These are phyloP conservation scores for Noctua pronuba DNA, from an alignment of 2,888 invertebrate genomes.

Conservation along the genomic window DNA sequence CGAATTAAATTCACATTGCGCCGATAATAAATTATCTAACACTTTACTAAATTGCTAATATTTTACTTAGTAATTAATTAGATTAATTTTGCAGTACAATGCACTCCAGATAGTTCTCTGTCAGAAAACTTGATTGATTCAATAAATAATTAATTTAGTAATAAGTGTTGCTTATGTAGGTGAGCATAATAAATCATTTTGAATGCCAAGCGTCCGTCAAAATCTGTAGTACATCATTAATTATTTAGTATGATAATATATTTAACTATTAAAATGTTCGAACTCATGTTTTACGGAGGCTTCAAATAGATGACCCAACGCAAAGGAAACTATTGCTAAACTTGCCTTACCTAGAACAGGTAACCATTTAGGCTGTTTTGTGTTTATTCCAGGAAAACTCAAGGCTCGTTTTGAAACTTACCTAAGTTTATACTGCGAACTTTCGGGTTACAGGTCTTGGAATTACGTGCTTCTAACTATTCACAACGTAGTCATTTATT, in stretches of 20 bases:
- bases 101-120: constrained; percentile 12
- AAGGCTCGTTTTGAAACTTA: background rate
- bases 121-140: constrained; percentile 24
- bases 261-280: constrained; percentile 2
- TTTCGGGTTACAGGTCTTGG: background rate
- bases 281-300: background rate
- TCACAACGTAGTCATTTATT: too few relatives aligned
- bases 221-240: constrained; percentile 30
- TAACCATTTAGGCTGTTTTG: background rate
- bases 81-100: constrained; percentile 7
- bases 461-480: background rate
- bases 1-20: constrained; percentile 13
- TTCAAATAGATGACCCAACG: background rate
- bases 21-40: constrained; percentile 25
- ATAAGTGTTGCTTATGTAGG: constrained; percentile 10
- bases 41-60: constrained; percentile 48
- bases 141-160: constrained; percentile 23
- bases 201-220: background rate
- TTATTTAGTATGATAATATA: constrained; percentile 15
- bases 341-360: background rate
- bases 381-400: background rate
- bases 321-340: background rate
- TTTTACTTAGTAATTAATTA: constrained; percentile 24
- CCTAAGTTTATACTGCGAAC: background rate
- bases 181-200: constrained; percentile 34